Conservation (phyloP, 1,140 invertebrate genomes). For the Marisa cornuarietis region DNA sequence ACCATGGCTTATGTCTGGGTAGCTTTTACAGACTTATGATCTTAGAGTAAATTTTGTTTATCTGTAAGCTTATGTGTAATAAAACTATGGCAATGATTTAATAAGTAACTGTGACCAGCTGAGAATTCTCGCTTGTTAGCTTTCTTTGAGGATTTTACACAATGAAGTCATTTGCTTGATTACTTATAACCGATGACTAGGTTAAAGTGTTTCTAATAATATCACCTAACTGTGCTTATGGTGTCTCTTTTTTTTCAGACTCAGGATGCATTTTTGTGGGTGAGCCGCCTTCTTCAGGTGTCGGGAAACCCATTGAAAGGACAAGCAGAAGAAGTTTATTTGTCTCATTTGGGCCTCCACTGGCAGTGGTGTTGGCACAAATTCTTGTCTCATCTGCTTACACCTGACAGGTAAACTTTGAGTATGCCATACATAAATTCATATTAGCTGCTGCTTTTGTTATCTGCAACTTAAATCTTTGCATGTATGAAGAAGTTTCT, state of each 20-base stretch:
- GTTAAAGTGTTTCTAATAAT: too few species aligned
- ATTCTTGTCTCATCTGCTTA: background rate
- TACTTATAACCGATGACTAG: too few species aligned
- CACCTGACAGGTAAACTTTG: background rate
- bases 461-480: background rate
- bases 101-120: too few species aligned
- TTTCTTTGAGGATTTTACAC: too few species aligned
- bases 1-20: too few species aligned
- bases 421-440: background rate
- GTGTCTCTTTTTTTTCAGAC: slow-evolving; percentile 27
- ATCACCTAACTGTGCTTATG: background rate
- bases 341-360: slow-evolving; percentile 42
- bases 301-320: background rate
- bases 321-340: slow-evolving; percentile 22
- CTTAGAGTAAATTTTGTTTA: too few species aligned
- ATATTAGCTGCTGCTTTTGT: background rate
- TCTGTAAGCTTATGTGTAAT: too few species aligned
- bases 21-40: too few species aligned
- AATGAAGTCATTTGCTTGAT: too few species aligned
- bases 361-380: slow-evolving; percentile 47
- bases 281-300: slow-evolving; percentile 35
- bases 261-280: slow-evolving; percentile 34
- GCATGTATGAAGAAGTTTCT: background rate
- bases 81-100: too few species aligned
- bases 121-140: too few species aligned